Evolutionary conservation across 2,113 vertebrate species (phyloP).

Genomic region (Hippocampus zosterae): DNA sequence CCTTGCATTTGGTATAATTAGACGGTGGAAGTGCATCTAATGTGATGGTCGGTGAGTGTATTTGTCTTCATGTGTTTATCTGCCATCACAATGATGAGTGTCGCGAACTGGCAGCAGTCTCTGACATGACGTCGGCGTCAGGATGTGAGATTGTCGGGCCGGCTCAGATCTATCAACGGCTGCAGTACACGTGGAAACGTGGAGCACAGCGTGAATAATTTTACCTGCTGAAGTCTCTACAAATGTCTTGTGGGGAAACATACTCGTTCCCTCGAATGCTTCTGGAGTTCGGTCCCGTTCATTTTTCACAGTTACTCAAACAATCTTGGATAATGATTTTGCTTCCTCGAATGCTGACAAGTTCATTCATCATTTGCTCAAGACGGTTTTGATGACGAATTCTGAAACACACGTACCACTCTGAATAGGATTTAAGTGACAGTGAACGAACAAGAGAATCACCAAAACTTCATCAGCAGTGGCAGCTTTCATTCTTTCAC

Average conservation of each 20-base stretch:
- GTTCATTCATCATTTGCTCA: slow-evolving; percentile 15
- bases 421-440: not conserved
- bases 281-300: not conserved
- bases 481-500: not conserved
- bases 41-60: not conserved
- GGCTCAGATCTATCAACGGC: not conserved
- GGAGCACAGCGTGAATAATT: not conserved
- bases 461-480: not conserved
- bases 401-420: not conserved
- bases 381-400: not conserved
- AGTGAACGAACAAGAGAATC: slow-evolving; percentile 1
- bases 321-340: not conserved
- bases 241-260: not conserved
- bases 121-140: slow-evolving; percentile 5
- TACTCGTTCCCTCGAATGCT: not conserved
- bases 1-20: not conserved
- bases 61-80: not conserved
- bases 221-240: not conserved
- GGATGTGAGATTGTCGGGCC: not conserved
- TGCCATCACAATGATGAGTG: slow-evolving; percentile 10
- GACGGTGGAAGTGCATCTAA: not conserved
- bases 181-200: not conserved
- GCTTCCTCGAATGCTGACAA: not conserved
- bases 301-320: slow-evolving; percentile 4
- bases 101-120: slow-evolving; percentile 22